Evolutionary conservation across 2,797 vertebrate genomes (phyloP).

Genomic region (Phoeniculus purpureus): DNA sequence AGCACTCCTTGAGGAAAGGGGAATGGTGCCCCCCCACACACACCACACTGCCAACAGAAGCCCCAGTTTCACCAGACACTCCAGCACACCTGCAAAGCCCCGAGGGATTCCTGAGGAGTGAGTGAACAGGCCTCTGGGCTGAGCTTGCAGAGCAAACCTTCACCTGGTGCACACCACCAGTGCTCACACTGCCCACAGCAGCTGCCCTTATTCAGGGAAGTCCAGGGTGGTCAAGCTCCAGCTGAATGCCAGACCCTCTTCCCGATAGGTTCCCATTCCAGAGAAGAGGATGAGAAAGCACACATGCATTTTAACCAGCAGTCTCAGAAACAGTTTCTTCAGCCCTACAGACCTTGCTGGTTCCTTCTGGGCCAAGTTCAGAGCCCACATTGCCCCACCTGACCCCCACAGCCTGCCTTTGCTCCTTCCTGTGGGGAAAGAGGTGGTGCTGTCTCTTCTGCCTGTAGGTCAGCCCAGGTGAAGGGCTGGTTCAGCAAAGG

Average conservation of each 20-base stretch:
- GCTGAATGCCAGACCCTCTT: background rate
- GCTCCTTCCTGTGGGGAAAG: background rate
- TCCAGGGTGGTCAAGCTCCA: background rate
- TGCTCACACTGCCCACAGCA: background rate
- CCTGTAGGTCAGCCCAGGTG: rapidly evolving
- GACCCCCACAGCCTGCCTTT: background rate
- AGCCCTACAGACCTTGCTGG: background rate
- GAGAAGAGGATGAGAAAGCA: background rate
- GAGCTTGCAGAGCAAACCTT: background rate
- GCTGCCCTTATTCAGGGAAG: background rate
- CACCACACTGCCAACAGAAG: background rate
- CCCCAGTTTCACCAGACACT: rapidly evolving
- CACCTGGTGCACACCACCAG: rapidly evolving
- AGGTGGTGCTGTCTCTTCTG: background rate
- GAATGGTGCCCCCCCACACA: rapidly evolving
- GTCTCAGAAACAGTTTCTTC: background rate
- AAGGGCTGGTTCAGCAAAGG: background rate
- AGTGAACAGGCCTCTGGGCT: background rate
- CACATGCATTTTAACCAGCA: rapidly evolving
- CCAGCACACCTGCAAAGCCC: background rate
- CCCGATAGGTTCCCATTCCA: background rate
- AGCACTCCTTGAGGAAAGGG: rapidly evolving
- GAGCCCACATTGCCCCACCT: rapidly evolving
- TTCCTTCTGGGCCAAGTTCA: background rate
- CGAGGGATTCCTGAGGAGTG: rapidly evolving